Conservation (phyloP, 2,113 vertebrate genomes). For the Microtus oregoni region DNA sequence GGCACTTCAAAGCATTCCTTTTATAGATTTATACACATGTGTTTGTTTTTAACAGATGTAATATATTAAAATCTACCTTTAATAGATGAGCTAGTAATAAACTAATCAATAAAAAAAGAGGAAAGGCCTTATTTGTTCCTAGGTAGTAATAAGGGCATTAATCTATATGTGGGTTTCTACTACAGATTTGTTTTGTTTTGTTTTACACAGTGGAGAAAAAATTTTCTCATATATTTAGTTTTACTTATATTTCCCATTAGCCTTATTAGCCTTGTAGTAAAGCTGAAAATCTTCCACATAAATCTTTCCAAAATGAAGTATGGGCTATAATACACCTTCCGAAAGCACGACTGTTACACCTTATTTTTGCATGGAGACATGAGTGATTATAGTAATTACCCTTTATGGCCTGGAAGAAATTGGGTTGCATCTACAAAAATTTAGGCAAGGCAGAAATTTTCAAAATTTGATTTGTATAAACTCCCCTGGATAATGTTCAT, state of each 20-base stretch:
- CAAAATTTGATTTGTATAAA: slow-evolving; percentile 54
- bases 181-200: neutral
- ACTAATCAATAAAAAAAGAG: neutral
- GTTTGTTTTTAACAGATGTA: neutral
- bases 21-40: neutral
- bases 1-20: neutral
- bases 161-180: neutral
- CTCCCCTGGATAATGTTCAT: slow-evolving; percentile 32
- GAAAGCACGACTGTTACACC: slow-evolving; percentile 44
- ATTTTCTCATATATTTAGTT: slow-evolving; percentile 9
- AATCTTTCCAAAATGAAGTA: slow-evolving; percentile 1
- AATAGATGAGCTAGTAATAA: neutral
- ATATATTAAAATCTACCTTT: neutral
- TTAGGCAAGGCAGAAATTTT: slow-evolving; percentile 49
- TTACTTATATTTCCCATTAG: slow-evolving; percentile 36
- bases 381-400: slow-evolving; percentile 74
- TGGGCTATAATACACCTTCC: neutral
- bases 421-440: slow-evolving; percentile 36
- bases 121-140: neutral
- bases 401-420: slow-evolving; percentile 53
- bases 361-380: slow-evolving; percentile 61
- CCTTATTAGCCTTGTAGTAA: neutral
- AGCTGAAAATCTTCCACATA: slow-evolving; percentile 60
- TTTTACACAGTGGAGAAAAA: neutral
- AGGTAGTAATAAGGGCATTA: neutral